Conservation (phyloP, 2,797 vertebrate species). For the Synanceia verrucosa region DNA sequence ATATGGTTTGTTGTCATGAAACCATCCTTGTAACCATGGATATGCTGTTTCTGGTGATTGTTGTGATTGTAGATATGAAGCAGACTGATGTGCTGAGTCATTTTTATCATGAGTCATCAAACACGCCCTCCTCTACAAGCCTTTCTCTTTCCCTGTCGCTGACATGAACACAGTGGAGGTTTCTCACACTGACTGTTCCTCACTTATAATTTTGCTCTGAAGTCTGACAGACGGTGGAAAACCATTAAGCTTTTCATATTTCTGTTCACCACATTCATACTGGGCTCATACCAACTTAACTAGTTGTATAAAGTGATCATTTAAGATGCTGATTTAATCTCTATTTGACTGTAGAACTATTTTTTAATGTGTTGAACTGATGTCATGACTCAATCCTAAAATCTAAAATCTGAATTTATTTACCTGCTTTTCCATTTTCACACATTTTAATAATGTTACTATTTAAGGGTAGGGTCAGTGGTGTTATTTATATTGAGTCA, state of each 20-base stretch:
- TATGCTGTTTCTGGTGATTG: not conserved
- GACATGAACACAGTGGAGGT: not conserved
- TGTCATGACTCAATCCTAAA: too few species aligned
- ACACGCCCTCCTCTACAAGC: slow-evolving; percentile 22
- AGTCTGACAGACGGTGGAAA: not conserved
- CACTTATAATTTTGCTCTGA: slow-evolving; percentile 5
- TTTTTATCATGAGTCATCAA: slow-evolving; percentile 48
- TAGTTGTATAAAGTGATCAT: not conserved
- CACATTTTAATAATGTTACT: too few species aligned
- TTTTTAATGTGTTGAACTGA: too few species aligned
- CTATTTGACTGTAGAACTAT: not conserved
- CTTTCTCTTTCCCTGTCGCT: not conserved
- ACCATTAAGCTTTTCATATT: not conserved
- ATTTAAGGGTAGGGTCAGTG: too few species aligned
- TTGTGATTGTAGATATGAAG: slow-evolving; percentile 2
- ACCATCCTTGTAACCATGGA: not conserved
- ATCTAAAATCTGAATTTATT: too few species aligned
- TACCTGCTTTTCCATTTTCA: too few species aligned
- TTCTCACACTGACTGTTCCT: slow-evolving; percentile 9
- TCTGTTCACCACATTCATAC: not conserved
- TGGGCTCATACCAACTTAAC: not conserved
- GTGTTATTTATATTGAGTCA: too few species aligned
- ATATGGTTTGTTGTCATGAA: not conserved
- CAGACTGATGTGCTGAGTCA: slow-evolving; percentile 47
- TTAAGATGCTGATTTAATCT: not conserved